Conservation (phyloP, 2,113 vertebrate genomes). For the Glareola pratincola region DNA sequence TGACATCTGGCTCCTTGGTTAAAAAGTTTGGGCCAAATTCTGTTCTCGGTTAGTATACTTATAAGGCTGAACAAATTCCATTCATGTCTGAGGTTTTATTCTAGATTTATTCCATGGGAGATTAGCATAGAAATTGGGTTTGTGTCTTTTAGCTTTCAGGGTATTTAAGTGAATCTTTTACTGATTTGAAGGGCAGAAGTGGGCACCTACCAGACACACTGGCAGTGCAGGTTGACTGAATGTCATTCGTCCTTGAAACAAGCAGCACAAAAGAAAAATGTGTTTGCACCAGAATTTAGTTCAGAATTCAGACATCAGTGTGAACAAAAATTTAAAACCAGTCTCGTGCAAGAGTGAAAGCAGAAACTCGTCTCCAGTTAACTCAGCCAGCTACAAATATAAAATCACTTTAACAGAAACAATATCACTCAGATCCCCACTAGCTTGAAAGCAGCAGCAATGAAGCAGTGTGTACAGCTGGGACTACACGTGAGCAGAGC, state of each 20-base stretch:
- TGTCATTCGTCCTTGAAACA: background rate
- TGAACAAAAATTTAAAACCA: background rate
- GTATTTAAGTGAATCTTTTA: background rate
- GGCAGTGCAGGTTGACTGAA: rapidly evolving
- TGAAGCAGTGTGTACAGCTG: background rate
- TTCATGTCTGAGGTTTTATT: background rate
- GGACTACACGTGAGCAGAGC: background rate
- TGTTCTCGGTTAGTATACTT: background rate
- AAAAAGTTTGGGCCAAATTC: background rate
- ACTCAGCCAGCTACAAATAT: background rate
- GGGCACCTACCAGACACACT: background rate
- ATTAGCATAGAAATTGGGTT: background rate
- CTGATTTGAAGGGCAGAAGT: background rate
- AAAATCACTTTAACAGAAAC: background rate
- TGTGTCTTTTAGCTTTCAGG: background rate
- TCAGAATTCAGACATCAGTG: background rate
- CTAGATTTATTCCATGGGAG: background rate
- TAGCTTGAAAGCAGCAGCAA: rapidly evolving
- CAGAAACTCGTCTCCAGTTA: background rate
- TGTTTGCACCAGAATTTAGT: background rate
- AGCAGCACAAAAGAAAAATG: background rate
- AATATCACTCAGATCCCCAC: background rate
- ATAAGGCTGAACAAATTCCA: background rate
- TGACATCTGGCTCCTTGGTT: background rate
- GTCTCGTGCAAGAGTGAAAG: background rate